phyloP scores from a whole-genome alignment of 2,113 vertebrate species.

The Corythornis cristatus region DNA sequence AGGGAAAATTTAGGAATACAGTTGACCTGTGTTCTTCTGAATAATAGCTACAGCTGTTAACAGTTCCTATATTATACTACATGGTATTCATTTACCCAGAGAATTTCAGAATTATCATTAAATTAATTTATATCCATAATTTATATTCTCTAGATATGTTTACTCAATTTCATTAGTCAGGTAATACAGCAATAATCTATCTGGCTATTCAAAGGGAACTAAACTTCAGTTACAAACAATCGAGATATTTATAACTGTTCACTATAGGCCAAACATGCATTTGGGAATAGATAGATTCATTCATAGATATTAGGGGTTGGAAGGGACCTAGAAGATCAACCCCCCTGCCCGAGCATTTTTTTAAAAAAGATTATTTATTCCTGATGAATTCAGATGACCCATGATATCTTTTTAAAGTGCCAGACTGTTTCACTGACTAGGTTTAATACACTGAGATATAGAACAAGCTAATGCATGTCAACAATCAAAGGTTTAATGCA shows the following conservation, averaged over 20 bases:
- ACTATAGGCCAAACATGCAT: neutral
- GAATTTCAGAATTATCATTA: neutral
- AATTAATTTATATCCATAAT: neutral
- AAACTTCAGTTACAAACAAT: neutral
- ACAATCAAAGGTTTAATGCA: neutral
- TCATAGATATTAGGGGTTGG: too few relatives aligned
- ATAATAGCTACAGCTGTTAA: accelerated
- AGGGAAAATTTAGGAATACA: neutral
- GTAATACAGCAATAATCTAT: neutral
- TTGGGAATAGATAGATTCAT: neutral
- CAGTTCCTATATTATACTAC: neutral
- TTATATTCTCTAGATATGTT: neutral
- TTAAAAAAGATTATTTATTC: neutral
- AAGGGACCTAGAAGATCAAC: too few relatives aligned
- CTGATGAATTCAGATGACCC: constrained; percentile 1
- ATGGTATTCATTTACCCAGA: neutral
- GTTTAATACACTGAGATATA: neutral
- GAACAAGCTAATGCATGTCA: neutral
- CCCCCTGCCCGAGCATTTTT: neutral
- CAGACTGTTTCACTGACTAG: constrained; percentile 2
- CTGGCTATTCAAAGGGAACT: neutral
- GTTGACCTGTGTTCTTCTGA: neutral
- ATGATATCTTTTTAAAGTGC: neutral
- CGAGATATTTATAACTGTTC: neutral
- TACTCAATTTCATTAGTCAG: neutral